phyloP scores from a whole-genome alignment of 2,113 vertebrate genomes.

The Balaenoptera acutorostrata region DNA sequence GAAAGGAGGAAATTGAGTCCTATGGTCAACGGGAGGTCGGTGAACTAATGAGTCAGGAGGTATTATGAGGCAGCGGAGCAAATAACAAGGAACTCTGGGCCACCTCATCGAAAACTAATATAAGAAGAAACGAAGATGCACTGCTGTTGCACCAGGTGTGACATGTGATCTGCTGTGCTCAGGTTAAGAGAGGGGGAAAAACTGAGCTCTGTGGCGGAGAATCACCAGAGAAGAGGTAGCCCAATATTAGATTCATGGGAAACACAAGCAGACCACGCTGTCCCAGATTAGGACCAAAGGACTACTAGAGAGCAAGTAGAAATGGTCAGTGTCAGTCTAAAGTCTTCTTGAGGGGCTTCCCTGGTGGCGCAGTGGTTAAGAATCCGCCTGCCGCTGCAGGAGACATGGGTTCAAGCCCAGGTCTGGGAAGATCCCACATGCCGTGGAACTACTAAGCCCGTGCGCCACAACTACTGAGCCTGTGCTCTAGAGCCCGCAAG shows the following conservation, averaged over 20 bases:
- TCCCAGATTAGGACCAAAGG: background rate
- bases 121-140: constrained; percentile 18
- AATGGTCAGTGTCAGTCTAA: background rate
- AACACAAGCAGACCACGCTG: background rate
- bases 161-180: background rate
- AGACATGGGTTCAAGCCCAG: too few species aligned
- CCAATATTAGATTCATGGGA: background rate
- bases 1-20: constrained; percentile 43
- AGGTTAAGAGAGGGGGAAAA: background rate
- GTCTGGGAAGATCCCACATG: too few species aligned
- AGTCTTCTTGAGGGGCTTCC: background rate
- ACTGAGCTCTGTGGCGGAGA: background rate
- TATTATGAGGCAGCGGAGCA: constrained; percentile 13
- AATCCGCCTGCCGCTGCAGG: too few species aligned
- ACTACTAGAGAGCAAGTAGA: background rate
- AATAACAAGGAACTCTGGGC: constrained; percentile 25
- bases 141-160: background rate
- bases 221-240: background rate
- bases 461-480: too few species aligned
- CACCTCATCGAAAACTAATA: constrained; percentile 22
- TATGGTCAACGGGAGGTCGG: background rate
- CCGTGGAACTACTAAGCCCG: too few species aligned
- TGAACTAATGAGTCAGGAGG: constrained; percentile 8
- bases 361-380: too few species aligned
- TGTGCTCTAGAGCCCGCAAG: too few species aligned